Base-by-base conservation (phyloP, 2,888 invertebrate genomes). In the Crossocerus cetratus region DNA sequence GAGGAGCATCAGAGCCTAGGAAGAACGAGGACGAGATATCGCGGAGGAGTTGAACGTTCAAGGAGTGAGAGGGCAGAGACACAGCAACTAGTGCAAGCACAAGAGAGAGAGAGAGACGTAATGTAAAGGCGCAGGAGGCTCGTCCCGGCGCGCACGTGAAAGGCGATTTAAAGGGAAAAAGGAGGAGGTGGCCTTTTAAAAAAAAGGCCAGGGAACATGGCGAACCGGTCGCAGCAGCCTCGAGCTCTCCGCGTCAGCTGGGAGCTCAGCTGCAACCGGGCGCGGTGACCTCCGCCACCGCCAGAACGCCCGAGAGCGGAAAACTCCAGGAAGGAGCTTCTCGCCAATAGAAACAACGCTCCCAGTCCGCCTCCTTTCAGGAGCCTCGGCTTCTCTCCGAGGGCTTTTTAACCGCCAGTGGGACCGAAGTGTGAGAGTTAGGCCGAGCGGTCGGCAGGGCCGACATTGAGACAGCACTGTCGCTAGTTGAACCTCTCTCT, bases 241-340 rank as follows among this genome's bases (percentile, higher is more conserved):
- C n/a, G n/a, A n/a, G 75, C 80, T 84, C 76, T 79, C 77, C 83
- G 85, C 87, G 84, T 89, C 88, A 89, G 89, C 89, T 89, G 89
- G 86, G 86, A 85, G 83, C 84, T 86, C 88, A 88, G 87, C 88
- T 88, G 88, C 84, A 83, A 70, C 78, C 77, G 75, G 78, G 75
- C 79, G 79, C 82, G 77, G 76, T 81, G 79, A 80, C 80, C 83
- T 86, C 82, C 81, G 32, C 32, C 32, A 32, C 32, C 32, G 11
- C 8, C 32, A 32, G 11, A 32, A 32, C 32, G 32, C 32, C 11
- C n/a, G n/a, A n/a, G n/a, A 32, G 32, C 32, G 78, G 81, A 78
- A 79, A 54, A 58, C 49, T 49, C 80, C 82, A 83, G 85, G 82
- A 76, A 79, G 84, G 82, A 82, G 84, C 84, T 83, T 68, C 76